Percentiles rank a stretch among this genome's conserved stretches.
These are phyloP conservation scores for Cephalopterus ornatus DNA, from an alignment of 2,113 vertebrate species.

Conservation along the genomic window DNA sequence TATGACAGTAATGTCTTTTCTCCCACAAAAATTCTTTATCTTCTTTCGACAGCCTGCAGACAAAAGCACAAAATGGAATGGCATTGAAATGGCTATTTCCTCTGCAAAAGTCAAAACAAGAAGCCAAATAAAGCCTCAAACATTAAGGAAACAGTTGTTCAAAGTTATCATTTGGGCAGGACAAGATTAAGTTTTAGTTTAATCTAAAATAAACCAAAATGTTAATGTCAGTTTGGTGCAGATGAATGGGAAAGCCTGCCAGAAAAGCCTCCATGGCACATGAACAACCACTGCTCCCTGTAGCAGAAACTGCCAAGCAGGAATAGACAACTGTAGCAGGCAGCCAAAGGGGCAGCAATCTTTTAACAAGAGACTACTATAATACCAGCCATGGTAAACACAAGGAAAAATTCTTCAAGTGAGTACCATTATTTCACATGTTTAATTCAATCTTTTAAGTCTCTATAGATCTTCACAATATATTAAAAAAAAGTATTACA, in stretches of 20 bases:
- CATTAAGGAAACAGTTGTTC: background rate
- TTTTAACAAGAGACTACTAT: background rate
- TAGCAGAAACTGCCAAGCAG: background rate
- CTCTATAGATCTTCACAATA: background rate
- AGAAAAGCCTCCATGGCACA: background rate
- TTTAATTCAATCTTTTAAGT: background rate
- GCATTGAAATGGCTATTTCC: background rate
- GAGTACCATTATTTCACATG: background rate
- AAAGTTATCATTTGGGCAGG: background rate
- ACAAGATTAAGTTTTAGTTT: background rate
- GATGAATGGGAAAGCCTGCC: background rate
- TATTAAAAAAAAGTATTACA: background rate
- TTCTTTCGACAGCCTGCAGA: slow-evolving; percentile 84
- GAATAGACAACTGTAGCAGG: background rate
- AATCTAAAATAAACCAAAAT: background rate
- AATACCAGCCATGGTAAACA: background rate
- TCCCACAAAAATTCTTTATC: slow-evolving; percentile 93
- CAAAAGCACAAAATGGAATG: background rate
- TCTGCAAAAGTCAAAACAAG: background rate
- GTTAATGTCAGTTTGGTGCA: background rate
- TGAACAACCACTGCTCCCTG: background rate
- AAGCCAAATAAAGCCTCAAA: background rate
- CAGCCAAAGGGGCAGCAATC: background rate
- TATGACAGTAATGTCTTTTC: slow-evolving; percentile 83
- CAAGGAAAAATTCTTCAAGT: background rate